A percentile compares a stretch with the other conserved stretches of the same genome.
These are phyloP conservation scores for Miniopterus natalensis DNA, from an alignment of 2,113 vertebrate species.

Conservation along the genomic window DNA sequence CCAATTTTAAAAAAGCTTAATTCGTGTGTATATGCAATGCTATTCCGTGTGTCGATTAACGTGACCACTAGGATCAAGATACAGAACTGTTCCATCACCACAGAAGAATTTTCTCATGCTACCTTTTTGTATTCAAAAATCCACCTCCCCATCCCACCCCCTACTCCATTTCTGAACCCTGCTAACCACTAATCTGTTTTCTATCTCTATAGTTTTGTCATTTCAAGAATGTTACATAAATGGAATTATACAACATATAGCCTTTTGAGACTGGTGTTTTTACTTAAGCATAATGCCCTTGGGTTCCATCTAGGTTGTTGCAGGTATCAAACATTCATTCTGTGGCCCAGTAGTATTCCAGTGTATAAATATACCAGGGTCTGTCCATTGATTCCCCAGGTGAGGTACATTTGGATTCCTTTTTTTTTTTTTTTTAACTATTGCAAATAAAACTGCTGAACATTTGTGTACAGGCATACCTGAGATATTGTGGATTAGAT, in stretches of 20 bases:
- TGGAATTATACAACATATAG: not conserved
- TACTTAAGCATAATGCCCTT: not conserved
- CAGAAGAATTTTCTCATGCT: slow-evolving; percentile 18
- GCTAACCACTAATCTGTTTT: not conserved
- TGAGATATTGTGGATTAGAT: not conserved
- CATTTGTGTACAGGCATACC: not conserved
- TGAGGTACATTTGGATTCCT: not conserved
- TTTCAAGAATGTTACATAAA: slow-evolving; percentile 41
- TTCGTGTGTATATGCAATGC: not conserved
- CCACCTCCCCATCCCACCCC: not conserved
- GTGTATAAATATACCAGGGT: not conserved
- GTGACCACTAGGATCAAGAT: not conserved
- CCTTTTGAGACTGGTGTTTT: not conserved
- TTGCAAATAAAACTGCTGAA: not conserved
- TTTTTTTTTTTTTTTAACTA: not conserved
- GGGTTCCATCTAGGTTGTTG: not conserved
- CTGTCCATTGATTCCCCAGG: not conserved
- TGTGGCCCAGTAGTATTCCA: not conserved
- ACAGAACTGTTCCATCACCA: not conserved
- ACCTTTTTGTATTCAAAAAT: not conserved
- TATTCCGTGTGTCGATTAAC: not conserved
- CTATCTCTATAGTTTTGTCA: not conserved
- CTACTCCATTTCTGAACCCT: not conserved
- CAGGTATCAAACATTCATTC: not conserved
- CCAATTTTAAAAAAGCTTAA: not conserved